Percentiles rank a stretch among this genome's conserved stretches.
phyloP scores from a whole-genome alignment of 2,797 vertebrate species.

The Sebastes dallii region DNA sequence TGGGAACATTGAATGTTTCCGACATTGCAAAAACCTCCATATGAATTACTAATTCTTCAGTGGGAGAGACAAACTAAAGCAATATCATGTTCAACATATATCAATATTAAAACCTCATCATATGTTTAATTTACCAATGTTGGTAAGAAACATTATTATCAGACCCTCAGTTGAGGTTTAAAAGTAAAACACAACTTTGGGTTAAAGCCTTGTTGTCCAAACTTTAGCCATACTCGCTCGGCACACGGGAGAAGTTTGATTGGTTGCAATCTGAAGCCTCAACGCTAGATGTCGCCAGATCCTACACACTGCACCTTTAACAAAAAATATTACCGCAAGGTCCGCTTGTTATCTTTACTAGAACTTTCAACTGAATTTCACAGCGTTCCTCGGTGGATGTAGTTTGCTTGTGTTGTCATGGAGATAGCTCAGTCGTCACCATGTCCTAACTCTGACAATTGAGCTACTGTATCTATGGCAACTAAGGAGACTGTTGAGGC shows the following conservation, averaged over 20 bases:
- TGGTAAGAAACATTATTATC: background rate
- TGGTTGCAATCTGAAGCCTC: too few relatives aligned
- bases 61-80: constrained; percentile 1
- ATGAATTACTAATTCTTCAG: constrained; percentile 8
- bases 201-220: too few relatives aligned
- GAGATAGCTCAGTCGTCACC: background rate
- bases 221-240: too few relatives aligned
- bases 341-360: background rate
- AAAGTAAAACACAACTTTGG: background rate
- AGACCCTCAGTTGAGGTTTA: background rate
- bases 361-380: background rate
- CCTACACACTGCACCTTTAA: too few relatives aligned
- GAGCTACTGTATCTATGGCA: background rate
- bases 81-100: constrained; percentile 17
- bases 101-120: constrained; percentile 3
- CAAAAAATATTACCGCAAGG: background rate
- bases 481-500: background rate
- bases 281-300: too few relatives aligned
- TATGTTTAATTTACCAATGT: background rate
- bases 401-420: background rate
- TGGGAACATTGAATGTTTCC: constrained; percentile 19
- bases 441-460: background rate
- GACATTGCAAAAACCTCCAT: constrained; percentile 24
- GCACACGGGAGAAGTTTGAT: too few relatives aligned
- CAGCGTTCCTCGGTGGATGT: background rate